Conservation (phyloP, 2,797 vertebrate species). For the Peromyscus attwateri region DNA sequence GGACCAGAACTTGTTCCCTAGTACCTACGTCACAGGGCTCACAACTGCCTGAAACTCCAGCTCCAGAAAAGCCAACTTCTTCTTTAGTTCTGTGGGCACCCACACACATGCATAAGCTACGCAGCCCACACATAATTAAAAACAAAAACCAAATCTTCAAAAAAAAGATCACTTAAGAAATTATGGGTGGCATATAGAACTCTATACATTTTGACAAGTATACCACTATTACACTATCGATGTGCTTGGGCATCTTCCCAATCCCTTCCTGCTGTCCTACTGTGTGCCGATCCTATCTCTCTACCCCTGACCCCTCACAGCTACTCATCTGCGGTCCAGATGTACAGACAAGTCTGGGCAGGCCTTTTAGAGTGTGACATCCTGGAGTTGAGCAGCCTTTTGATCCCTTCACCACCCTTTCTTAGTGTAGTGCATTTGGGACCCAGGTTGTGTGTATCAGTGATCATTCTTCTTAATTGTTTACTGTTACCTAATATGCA, state of each 20-base stretch:
- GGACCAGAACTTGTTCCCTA: background rate
- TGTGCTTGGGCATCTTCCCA: background rate
- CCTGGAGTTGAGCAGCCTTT: background rate
- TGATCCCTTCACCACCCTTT: background rate
- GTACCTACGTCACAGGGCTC: background rate
- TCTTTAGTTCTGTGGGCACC: background rate
- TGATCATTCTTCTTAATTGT: background rate
- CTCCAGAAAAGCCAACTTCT: background rate
- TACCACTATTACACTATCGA: background rate
- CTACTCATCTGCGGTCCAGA: background rate
- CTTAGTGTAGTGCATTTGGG: background rate
- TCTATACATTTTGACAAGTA: background rate
- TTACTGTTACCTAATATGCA: background rate
- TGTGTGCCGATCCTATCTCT: background rate
- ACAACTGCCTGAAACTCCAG: background rate
- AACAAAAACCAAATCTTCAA: background rate
- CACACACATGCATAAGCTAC: background rate
- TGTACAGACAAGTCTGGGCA: background rate
- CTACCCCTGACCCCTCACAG: background rate
- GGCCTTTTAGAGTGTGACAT: background rate
- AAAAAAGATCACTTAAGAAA: background rate
- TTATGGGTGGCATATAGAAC: background rate
- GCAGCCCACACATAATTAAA: background rate
- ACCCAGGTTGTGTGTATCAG: background rate
- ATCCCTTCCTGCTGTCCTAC: background rate